phyloP scores from a whole-genome alignment of 2,113 vertebrate species.

The Macheiramphus alcinus region DNA sequence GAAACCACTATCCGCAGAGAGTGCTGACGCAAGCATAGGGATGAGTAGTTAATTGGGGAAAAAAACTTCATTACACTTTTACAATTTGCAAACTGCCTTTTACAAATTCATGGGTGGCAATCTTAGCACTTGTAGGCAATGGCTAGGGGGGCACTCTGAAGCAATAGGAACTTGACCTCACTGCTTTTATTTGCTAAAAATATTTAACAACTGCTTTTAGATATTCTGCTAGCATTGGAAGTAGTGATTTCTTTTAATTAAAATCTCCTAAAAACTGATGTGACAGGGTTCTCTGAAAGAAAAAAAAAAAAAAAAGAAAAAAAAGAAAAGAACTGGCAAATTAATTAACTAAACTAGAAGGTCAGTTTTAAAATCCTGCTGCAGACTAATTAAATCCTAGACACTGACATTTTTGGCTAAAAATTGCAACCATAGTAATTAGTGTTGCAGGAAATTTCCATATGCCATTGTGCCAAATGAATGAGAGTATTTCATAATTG shows the following conservation, averaged over 20 bases:
- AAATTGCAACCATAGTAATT: constrained; percentile 74
- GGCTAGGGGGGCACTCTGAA: background rate
- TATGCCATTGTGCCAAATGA: constrained; percentile 76
- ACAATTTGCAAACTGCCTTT: background rate
- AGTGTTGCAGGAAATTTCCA: constrained; percentile 70
- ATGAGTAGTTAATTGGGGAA: background rate
- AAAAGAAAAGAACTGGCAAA: background rate
- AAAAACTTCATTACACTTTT: background rate
- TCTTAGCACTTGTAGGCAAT: background rate
- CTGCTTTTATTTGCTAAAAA: constrained; percentile 23
- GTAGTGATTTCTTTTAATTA: constrained; percentile 26
- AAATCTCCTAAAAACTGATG: constrained; percentile 23
- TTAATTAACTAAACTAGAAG: constrained; percentile 72
- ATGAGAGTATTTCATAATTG: constrained; percentile 71
- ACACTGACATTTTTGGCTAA: constrained; percentile 76
- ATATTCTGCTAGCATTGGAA: background rate
- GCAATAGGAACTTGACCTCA: background rate
- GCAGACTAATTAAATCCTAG: constrained; percentile 78
- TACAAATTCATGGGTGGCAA: background rate
- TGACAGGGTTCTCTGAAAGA: background rate
- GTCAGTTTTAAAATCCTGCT: constrained; percentile 71
- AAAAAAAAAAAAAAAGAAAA: background rate
- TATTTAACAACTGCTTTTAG: constrained; percentile 9
- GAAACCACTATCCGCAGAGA: background rate
- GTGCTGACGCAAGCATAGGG: background rate